Evolutionary conservation across 2,797 vertebrate genomes (phyloP).

Genomic region (Gila robusta): DNA sequence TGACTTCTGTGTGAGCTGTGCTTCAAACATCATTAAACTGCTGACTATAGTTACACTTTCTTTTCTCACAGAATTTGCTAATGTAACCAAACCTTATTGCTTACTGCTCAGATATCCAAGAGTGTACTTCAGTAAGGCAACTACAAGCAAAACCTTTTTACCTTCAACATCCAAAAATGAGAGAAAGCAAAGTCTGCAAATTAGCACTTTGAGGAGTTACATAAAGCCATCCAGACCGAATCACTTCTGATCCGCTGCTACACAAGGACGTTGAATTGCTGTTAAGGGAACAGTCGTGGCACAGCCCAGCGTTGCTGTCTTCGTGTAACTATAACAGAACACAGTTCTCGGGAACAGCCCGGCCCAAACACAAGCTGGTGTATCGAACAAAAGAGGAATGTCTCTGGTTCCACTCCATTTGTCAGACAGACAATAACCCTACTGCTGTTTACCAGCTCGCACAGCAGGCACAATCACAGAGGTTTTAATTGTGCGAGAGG

Average conservation of each 20-base stretch:
- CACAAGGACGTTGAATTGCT: conserved; percentile 25
- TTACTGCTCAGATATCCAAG: not conserved
- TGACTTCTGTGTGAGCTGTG: not conserved
- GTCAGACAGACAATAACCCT: conserved; percentile 90
- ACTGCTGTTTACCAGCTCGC: conserved; percentile 91
- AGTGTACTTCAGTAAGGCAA: not conserved
- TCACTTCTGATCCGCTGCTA: conserved; percentile 38
- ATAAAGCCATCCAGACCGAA: conserved; percentile 49
- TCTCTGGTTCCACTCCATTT: conserved; percentile 86
- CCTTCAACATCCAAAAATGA: not conserved
- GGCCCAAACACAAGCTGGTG: conserved; percentile 66
- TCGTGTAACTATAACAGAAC: conserved; percentile 47
- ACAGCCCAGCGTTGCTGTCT: not conserved
- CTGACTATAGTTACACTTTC: not conserved
- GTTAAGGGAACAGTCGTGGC: conserved; percentile 34
- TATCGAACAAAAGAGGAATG: conserved; percentile 73
- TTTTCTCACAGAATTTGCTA: not conserved
- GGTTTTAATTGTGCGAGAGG: conserved; percentile 87
- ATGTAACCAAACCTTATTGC: not conserved
- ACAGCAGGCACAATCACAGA: conserved; percentile 86
- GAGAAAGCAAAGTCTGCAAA: conserved; percentile 19
- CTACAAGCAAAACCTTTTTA: not conserved
- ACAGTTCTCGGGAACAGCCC: conserved; percentile 54
- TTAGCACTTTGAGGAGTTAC: conserved; percentile 9
- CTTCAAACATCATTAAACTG: no score